Percentiles rank a stretch among this genome's conserved stretches.
These are phyloP conservation scores for Acanthornis magna DNA, from an alignment of 2,797 vertebrate genomes.

Conservation along the genomic window DNA sequence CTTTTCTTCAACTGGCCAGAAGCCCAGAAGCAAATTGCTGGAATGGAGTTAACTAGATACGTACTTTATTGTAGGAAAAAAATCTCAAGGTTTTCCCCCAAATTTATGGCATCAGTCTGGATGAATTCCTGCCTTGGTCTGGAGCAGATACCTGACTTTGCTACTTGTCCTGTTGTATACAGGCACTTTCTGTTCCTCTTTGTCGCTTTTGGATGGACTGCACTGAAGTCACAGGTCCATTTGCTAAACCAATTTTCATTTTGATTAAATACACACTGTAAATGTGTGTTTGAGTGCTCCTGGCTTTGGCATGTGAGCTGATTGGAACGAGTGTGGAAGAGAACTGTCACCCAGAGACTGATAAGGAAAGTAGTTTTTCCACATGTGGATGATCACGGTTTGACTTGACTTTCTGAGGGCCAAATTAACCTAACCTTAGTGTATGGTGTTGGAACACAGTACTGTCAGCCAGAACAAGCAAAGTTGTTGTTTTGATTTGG, in stretches of 20 bases:
- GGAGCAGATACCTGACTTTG: neutral
- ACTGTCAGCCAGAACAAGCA: neutral
- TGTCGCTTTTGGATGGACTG: neutral
- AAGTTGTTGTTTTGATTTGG: neutral
- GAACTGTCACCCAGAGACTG: neutral
- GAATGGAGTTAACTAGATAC: neutral
- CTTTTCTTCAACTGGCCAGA: neutral
- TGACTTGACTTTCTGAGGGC: neutral
- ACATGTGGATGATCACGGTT: fast-evolving
- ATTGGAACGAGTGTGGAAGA: neutral
- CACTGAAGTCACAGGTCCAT: neutral
- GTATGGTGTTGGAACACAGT: neutral
- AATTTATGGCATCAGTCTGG: fast-evolving
- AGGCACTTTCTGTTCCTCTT: neutral
- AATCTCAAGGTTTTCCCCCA: neutral
- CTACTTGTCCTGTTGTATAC: neutral
- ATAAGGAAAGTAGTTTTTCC: neutral
- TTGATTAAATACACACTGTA: neutral
- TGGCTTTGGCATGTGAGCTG: neutral
- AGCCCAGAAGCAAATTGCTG: neutral
- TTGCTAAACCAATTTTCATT: neutral
- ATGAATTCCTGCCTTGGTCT: neutral
- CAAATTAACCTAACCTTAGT: neutral
- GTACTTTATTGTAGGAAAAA: neutral
- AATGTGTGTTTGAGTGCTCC: neutral